phyloP scores from a whole-genome alignment of 2,888 invertebrate genomes.

The Cataglyphis cursor region DNA sequence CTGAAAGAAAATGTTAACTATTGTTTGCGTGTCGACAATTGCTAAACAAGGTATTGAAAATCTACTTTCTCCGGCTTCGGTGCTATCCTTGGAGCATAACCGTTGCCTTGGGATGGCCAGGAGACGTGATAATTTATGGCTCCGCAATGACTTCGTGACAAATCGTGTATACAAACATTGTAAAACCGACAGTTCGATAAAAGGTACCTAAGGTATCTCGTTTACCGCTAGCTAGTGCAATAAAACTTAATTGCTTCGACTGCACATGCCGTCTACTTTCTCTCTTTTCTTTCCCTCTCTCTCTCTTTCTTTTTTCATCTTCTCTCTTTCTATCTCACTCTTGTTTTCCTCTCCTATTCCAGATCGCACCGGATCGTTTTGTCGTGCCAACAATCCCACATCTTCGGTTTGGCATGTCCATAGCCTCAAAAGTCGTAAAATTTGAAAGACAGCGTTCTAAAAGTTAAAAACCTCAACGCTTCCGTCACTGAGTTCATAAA shows the following conservation, averaged over 20 bases:
- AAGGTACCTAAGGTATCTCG: conserved; percentile 78
- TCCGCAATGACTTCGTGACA: conserved; percentile 83
- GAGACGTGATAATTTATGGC: conserved; percentile 82
- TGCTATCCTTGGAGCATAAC: not conserved
- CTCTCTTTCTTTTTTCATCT: not conserved
- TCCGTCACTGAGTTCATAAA: conserved; percentile 61
- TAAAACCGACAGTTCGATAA: conserved; percentile 77
- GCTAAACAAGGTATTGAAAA: not conserved
- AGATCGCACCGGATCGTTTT: conserved; percentile 50
- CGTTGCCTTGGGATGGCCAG: not conserved
- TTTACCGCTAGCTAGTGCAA: conserved; percentile 73
- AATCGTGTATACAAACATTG: conserved; percentile 85
- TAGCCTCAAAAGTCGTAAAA: conserved; percentile 70
- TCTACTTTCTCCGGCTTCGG: not conserved
- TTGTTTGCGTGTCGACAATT: not conserved
- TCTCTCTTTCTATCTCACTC: conserved; percentile 1
- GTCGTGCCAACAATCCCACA: conserved; percentile 36
- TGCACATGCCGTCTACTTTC: not conserved
- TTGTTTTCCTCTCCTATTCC: conserved; percentile 47
- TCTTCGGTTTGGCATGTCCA: conserved; percentile 20
- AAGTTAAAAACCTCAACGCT: conserved; percentile 50
- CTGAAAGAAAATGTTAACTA: not conserved
- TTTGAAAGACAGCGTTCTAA: conserved; percentile 60
- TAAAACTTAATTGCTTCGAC: conserved; percentile 83
- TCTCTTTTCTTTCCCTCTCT: conserved; percentile 23